phyloP scores from a whole-genome alignment of 2,797 vertebrate species.

The Sciurus carolinensis region DNA sequence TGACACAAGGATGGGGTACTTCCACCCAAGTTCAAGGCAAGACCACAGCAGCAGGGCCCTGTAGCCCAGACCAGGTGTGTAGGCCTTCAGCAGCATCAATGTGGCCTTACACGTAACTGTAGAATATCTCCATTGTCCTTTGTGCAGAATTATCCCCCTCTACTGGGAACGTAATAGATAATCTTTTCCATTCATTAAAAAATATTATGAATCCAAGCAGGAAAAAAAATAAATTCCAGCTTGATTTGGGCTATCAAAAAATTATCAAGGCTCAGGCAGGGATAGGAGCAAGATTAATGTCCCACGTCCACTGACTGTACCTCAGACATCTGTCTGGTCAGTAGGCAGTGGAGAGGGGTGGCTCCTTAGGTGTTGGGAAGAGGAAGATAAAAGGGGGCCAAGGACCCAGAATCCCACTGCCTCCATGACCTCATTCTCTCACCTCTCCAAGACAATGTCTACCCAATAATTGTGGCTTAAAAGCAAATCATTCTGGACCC shows the following conservation, averaged over 20 bases:
- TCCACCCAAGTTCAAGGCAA: too few species aligned
- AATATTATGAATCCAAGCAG: neutral
- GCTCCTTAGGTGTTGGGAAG: neutral
- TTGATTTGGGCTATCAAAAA: neutral
- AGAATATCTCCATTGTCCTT: neutral
- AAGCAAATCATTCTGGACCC: neutral
- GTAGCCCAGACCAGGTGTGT: too few species aligned
- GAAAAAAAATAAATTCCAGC: neutral
- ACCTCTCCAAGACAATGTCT: neutral
- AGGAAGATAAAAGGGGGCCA: neutral
- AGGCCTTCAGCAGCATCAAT: fast-evolving
- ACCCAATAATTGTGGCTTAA: neutral
- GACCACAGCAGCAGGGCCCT: neutral
- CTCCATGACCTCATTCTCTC: neutral
- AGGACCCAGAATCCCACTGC: neutral
- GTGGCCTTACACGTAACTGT: fast-evolving
- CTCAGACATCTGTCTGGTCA: neutral
- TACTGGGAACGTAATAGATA: neutral
- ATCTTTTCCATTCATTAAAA: neutral
- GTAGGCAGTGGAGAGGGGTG: neutral
- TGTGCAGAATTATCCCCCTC: neutral
- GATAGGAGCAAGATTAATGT: neutral
- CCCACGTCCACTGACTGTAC: neutral
- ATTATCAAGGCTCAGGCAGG: neutral
- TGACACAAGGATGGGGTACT: neutral